These are phyloP conservation scores for Cecropterus lyciades DNA, from an alignment of 1,140 invertebrate genomes.

Conservation along the genomic window DNA sequence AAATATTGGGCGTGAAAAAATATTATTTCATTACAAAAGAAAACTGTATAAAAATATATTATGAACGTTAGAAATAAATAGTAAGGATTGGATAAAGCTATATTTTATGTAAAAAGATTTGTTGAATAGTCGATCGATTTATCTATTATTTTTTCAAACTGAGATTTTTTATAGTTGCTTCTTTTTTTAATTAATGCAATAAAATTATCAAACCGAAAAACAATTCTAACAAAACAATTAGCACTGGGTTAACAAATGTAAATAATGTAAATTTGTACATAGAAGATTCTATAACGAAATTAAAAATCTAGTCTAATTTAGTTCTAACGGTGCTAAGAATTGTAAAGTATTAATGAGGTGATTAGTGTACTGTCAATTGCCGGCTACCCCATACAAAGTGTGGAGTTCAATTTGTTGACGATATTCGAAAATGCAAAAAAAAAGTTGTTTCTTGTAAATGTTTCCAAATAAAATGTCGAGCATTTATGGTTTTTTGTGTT, in stretches of 20 bases:
- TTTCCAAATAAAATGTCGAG: conserved; percentile 82
- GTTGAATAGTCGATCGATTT: no score
- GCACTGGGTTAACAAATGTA: conserved; percentile 43
- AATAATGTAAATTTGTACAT: conserved; percentile 77
- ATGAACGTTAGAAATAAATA: no score
- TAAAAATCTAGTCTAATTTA: conserved; percentile 81
- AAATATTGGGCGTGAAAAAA: no score
- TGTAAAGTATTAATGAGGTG: conserved; percentile 64
- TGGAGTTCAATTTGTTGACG: conserved; percentile 56
- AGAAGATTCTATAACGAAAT: conserved; percentile 57
- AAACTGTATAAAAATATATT: no score
- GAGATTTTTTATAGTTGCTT: no score
- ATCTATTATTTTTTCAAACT: no score
- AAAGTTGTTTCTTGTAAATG: conserved; percentile 80
- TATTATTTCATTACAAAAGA: no score
- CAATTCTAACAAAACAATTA: not conserved
- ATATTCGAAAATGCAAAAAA: conserved; percentile 37
- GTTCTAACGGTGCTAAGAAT: conserved; percentile 81
- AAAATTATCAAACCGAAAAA: not conserved
- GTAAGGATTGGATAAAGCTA: no score
- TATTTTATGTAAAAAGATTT: no score
- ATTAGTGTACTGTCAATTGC: conserved; percentile 60
- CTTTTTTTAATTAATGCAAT: no score
- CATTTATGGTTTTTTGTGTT: conserved; percentile 69
- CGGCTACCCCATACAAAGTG: conserved; percentile 57